Evolutionary conservation across 2,888 invertebrate species (phyloP), one percentile per base, ranked within the genome.

Genomic region (Drosophila anomalata): DNA sequence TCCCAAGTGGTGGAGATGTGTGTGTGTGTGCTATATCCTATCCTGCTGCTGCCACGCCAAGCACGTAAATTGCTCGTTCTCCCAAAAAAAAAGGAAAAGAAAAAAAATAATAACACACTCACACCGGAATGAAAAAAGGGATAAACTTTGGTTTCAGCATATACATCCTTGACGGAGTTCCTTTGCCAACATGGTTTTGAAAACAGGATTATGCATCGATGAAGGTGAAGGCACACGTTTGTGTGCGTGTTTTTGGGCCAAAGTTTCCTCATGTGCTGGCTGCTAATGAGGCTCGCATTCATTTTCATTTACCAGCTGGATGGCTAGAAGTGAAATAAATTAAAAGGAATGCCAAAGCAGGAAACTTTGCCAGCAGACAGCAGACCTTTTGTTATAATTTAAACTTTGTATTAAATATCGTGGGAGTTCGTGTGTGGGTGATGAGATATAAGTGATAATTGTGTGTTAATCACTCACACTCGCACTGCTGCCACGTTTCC

Each of bases 161-260:
- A 73, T 36, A 54, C 74, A 73, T 66, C 74, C 69, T 68, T 41
- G 48, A 31, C 24, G 48, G 51, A 46, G 57, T 24, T 67, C 51
- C 44, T 61, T 36, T 59, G 58, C 22, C 47, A n/a, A 36, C 53
- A 39, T 69, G 68, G 70, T 67, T 79, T 82, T 74, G 62, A 83
- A 80, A 79, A 77, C 71, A 73, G 75, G 76, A 84, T 87, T 87
- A 84, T 75, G 59, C 72, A 75, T 86, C 80, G 62, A 88, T 86
- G 69, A 61, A 69, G 52, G 52, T 51, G 55, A 31, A 55, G 51
- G 54, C 14, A 36, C 44, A n/a, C 12, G 17, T 7, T 6, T 50
- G 46, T 58, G 46, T 54, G 14, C 46, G 50, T 29, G 39, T 26
- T 39, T 59, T 56, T 55, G 57, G 47, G 51, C 52, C 69, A 88